Base-by-base conservation (phyloP, 2,113 vertebrate species). In the Conger conger region DNA sequence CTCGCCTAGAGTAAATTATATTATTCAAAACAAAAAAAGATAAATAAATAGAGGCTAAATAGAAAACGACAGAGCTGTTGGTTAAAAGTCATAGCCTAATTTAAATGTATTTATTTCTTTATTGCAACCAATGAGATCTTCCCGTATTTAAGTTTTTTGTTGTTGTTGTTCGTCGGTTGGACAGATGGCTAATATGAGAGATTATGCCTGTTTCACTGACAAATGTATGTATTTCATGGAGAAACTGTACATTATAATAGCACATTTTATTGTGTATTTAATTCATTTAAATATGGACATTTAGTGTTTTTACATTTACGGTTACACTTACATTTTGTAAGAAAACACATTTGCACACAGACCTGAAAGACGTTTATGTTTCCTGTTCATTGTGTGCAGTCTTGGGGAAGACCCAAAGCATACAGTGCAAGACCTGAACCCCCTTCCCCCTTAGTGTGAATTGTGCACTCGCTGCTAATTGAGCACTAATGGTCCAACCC, bases 381-480 rank as follows among this genome's bases (percentile, higher is more conserved):
- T 36, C 76, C 50, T 13, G n/a, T 53, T 57, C 42, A 53, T 54
- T 27, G 18, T 35, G 17, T 35, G 73, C 45, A 45, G 40, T 17
- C 33, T 45, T 37, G 45, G 50, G 45, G 35, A 33, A 57, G 42
- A 79, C 76, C 76, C 45, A 37, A 8, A 35, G 33, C 3, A 38
- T 53, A 53, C 54, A 79, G 83, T 84, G 30, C 37, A 27, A 30
- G 33, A 50, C 35, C 30, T 36, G 53, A 36, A 30, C 15, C 50
- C n/a, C 30, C 79, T 80, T 68, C 60, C 63, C 1, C 60, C 57
- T 36, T 35, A 2, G 40, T 78, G 40, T 79, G 76, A 79, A 79
- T 38, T 78, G 76, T 79, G 83, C 50, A 35, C 83, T 79, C 33
- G 33, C 83, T 79, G 76, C 76, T 79, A 84, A 79, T 76, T 79